A percentile compares a stretch with the other conserved stretches of the same genome.
Conservation (phyloP, 2,797 vertebrate genomes). For the Acanthornis magna region DNA sequence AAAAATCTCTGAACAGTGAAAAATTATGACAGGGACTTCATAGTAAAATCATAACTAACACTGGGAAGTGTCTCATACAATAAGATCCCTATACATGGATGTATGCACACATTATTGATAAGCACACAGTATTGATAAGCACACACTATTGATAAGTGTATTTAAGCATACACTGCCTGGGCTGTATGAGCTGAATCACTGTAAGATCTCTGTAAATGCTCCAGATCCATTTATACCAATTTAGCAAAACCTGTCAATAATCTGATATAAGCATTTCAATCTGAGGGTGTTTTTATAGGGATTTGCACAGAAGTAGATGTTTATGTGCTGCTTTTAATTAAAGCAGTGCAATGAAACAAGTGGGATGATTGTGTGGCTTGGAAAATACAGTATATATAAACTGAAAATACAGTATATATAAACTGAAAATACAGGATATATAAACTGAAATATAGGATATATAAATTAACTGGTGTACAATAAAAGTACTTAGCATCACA, state of each 20-base stretch:
- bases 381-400: background rate
- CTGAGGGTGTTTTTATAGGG: background rate
- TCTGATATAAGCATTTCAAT: background rate
- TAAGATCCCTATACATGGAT: background rate
- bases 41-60: background rate
- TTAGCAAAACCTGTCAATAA: slow-evolving; percentile 1
- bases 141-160: background rate
- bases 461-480: background rate
- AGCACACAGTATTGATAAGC: background rate
- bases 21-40: background rate
- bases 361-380: background rate
- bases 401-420: background rate
- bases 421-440: background rate
- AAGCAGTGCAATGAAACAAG: background rate
- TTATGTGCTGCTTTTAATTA: background rate
- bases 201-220: background rate
- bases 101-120: background rate
- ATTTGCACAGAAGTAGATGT: background rate
- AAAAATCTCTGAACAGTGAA: background rate
- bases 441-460: background rate
- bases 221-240: background rate
- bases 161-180: background rate
- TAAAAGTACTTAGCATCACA: background rate
- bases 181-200: background rate
- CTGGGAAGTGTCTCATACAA: background rate